Evolutionary conservation across 2,888 invertebrate species (phyloP), one percentile per base, ranked within the genome.

Genomic region (Trisateles emortualis): DNA sequence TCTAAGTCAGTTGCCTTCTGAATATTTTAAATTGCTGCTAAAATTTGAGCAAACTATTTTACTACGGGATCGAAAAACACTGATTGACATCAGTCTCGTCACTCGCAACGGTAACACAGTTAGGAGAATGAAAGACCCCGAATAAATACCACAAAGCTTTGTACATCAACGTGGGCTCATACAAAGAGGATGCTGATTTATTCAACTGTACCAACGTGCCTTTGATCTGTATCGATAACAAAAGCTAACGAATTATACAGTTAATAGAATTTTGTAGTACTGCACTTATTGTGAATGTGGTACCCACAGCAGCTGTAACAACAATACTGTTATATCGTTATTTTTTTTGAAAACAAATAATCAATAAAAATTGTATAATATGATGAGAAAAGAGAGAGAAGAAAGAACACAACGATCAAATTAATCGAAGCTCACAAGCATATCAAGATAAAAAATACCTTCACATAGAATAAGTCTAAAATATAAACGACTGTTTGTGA

Each of bases 91-190:
- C 39, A 22, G 8, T 36, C 36, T 9, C 36, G 36, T n/a, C 11
- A 8, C 36, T n/a, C 17, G 19, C 9, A 19, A 9, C 9, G 3
- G 8, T 41, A 41, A 29, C 41, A 24, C 2, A 24, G 39, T 39
- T 39, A 39, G 38, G 6, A 13, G 39, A 39, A 39, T 24, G 24
- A 39, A 39, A 39, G 24, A 24, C 22, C n/a, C 39, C 24, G 24
- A 53, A 63, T 59, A 67, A 63, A 66, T 58, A 61, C 45, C 51
- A 63, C 64, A 72, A 64, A 57, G 68, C 69, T 67, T 71, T 67
- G 67, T 57, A 38, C 54, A 52, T 38, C 36, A 26, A n/a, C 42
- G 40, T 33, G 22, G 33, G 35, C 13, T 13, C 22, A 22, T 30
- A 64, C 63, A 71, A 64, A 71, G 67, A 56, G 53, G 42, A 56